phyloP scores from a whole-genome alignment of 2,888 invertebrate genomes.

The Monochamus alternatus region DNA sequence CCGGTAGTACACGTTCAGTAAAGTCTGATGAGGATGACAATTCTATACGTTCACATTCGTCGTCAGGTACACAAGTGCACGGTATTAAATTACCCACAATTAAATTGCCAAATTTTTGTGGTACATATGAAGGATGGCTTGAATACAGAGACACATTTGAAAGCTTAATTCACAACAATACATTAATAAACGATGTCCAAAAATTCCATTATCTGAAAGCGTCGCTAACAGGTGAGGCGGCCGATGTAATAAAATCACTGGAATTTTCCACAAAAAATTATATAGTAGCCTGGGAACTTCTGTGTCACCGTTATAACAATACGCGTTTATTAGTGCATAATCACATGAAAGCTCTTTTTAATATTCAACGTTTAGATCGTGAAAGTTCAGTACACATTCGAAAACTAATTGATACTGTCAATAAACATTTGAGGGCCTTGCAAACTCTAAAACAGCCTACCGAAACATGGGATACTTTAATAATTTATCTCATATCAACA shows the following conservation, averaged over 20 bases:
- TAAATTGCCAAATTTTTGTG: background rate
- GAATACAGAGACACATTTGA: slow-evolving; percentile 4
- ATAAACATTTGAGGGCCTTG: background rate
- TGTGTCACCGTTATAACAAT: slow-evolving; percentile 4
- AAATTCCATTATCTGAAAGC: no score
- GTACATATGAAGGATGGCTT: slow-evolving; percentile 9
- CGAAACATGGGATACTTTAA: background rate
- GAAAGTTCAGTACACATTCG: background rate
- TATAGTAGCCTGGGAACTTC: slow-evolving; percentile 1
- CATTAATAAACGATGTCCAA: background rate
- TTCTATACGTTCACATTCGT: no score
- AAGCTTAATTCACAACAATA: background rate
- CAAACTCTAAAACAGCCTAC: background rate
- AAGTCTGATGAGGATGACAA: no score
- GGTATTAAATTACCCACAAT: background rate
- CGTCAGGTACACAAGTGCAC: background rate
- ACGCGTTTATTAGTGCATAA: slow-evolving; percentile 19
- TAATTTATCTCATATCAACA: background rate
- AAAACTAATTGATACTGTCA: background rate
- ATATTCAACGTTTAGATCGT: background rate
- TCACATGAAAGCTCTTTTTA: slow-evolving; percentile 13
- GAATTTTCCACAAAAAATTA: slow-evolving; percentile 8
- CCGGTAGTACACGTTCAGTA: no score
- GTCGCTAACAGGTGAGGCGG: slow-evolving; percentile 5
- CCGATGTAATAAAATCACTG: background rate